Base-by-base conservation (phyloP, 2,797 vertebrate genomes). In the Microctenopoma steveboyesi region DNA sequence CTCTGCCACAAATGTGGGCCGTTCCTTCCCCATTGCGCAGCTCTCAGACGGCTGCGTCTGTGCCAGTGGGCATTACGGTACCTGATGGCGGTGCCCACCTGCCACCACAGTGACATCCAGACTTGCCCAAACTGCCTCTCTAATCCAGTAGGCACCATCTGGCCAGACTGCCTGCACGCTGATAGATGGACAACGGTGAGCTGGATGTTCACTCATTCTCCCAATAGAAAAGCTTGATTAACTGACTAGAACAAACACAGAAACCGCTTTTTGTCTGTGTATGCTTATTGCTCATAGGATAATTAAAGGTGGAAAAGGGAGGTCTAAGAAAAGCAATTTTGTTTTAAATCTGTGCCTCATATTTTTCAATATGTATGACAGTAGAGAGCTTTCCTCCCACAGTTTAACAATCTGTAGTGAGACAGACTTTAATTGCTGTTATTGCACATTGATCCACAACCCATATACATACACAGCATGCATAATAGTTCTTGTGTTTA, bases 71-170 rank as follows among this genome's bases (percentile, higher is more conserved):
- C 79, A 74, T 82, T 65, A 64, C 39, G 0, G 59, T 83, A 85
- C 86, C 91, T 88, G 82, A 89, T 83, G 83, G 76, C 39, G 28
- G 49, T 47, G 59, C 75, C 82, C 88, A 88, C 89, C 90, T 89
- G 88, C 85, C 72, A 76, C 80, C 74, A 42, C 69, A 52, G 71
- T 70, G 71, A 85, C 83, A 78, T 70, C 74, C 72, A 82, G 69
- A 52, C 72, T 74, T 64, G 78, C 50, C 72, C 72, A 81, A 64
- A 83, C 83, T 82, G 80, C 82, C 72, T 73, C 79, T 84, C 71
- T 61, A 66, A 59, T 69, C 72, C 66, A 76, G 82, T 78, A 80
- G 75, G 77, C 77, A 86, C 87, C 90, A 90, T 86, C 89, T 92
- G 92, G 88, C 72, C 49, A 52, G 69, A 76, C 89, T 86, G 85